A percentile compares a stretch with the other conserved stretches of the same genome.
Conservation (phyloP, 2,797 vertebrate species). For the Parambassis ranga region DNA sequence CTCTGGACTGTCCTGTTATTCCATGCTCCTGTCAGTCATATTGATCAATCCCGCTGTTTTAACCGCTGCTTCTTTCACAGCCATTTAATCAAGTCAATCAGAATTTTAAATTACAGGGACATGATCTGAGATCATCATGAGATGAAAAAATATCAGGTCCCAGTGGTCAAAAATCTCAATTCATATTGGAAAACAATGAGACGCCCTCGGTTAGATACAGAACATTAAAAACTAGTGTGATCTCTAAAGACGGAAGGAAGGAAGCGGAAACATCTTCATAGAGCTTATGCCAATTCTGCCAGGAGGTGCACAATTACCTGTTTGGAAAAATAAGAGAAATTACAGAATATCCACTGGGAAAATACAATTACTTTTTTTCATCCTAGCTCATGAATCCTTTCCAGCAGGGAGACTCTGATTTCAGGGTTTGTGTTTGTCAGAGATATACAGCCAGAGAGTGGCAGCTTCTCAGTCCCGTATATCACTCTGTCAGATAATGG, state of each 20-base stretch:
- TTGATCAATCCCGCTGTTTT: constrained; percentile 36
- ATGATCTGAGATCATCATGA: background rate
- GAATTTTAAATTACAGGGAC: constrained; percentile 29
- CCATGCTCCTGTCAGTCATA: constrained; percentile 16
- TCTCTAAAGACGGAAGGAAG: background rate
- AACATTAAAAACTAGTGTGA: background rate
- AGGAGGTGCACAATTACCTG: background rate
- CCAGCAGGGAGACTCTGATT: background rate
- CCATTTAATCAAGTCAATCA: constrained; percentile 13
- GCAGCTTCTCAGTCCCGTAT: background rate
- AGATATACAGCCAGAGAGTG: background rate
- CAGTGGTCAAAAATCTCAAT: background rate
- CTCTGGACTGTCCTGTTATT: constrained; percentile 7
- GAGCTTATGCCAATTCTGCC: background rate
- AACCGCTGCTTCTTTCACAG: background rate
- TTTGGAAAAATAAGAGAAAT: background rate
- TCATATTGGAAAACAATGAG: background rate
- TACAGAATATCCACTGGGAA: background rate
- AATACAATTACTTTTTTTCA: background rate
- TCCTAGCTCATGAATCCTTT: background rate
- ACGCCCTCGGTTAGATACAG: background rate
- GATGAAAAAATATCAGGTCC: background rate
- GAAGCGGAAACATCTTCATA: background rate
- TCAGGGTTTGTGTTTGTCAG: background rate
- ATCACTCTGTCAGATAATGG: constrained; percentile 22